Evolutionary conservation across 2,113 vertebrate species (phyloP).

Genomic region (Calidris pygmaea): DNA sequence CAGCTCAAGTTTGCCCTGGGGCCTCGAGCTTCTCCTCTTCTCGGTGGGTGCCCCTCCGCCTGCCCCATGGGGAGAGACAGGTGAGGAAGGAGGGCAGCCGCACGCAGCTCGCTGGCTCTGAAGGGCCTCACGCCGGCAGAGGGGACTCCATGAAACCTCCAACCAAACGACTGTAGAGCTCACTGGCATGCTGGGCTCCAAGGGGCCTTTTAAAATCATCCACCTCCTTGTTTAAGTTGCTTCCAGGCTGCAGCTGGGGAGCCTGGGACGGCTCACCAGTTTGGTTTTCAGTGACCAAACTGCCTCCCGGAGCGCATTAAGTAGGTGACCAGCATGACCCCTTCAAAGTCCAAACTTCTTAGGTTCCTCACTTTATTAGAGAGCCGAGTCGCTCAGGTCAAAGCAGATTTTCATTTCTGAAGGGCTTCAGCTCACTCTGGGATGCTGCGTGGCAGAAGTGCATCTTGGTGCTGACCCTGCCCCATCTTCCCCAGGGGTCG

Average conservation of each 20-base stretch:
- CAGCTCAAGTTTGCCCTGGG: background rate
- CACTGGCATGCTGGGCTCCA: background rate
- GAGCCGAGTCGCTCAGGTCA: background rate
- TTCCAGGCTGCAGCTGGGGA: background rate
- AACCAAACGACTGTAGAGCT: background rate
- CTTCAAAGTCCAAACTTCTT: background rate
- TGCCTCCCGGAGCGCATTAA: background rate
- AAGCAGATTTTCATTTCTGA: background rate
- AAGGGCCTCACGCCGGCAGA: background rate
- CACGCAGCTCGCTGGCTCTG: background rate
- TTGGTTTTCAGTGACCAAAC: background rate
- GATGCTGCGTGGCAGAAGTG: background rate
- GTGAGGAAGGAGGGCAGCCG: background rate
- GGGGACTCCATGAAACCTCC: background rate
- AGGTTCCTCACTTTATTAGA: background rate
- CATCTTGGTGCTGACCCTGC: background rate
- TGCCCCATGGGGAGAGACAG: background rate
- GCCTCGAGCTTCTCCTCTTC: slow-evolving; percentile 48
- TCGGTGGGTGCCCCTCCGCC: background rate
- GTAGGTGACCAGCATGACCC: background rate
- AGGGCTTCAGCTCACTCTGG: background rate
- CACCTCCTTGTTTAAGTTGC: background rate
- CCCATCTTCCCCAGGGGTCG: background rate
- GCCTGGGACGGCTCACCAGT: background rate
- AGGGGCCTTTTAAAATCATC: background rate